A percentile compares a stretch with the other conserved stretches of the same genome.
These are phyloP conservation scores for Sminthurinus signatus DNA, from an alignment of 1,140 invertebrate species.

Conservation along the genomic window DNA sequence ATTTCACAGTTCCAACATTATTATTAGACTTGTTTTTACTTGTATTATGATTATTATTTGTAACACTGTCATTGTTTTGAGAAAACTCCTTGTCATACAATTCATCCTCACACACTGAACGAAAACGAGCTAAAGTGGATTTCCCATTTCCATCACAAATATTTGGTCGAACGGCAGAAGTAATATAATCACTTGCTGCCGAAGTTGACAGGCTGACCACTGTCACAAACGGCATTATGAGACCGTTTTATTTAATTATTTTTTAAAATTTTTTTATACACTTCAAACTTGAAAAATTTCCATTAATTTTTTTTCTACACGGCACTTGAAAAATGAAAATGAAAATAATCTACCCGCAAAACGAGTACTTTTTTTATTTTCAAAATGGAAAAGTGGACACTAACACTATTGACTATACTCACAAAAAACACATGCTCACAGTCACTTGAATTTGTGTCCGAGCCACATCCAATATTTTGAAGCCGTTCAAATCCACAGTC, in stretches of 20 bases:
- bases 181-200: conserved; percentile 34
- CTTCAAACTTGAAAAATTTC: neutral
- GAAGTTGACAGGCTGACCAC: conserved; percentile 38
- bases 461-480: too few species aligned
- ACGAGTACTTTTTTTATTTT: neutral
- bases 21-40: too few species aligned
- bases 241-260: too few species aligned
- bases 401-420: neutral
- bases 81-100: conserved; percentile 21
- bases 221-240: conserved; percentile 38
- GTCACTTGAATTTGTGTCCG: too few species aligned
- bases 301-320: neutral
- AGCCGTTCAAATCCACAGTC: too few species aligned
- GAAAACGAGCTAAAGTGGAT: conserved; percentile 28
- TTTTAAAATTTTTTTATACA: too few species aligned
- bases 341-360: neutral
- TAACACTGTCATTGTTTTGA: neutral
- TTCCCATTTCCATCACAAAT: conserved; percentile 2
- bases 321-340: neutral
- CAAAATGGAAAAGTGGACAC: neutral
- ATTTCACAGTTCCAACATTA: too few species aligned
- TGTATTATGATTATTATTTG: too few species aligned
- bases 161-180: conserved; percentile 17
- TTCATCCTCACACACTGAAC: conserved; percentile 34
- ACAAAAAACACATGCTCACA: too few species aligned